Base-by-base conservation (phyloP, 2,113 vertebrate species). In the Neomonachus schauinslandi region DNA sequence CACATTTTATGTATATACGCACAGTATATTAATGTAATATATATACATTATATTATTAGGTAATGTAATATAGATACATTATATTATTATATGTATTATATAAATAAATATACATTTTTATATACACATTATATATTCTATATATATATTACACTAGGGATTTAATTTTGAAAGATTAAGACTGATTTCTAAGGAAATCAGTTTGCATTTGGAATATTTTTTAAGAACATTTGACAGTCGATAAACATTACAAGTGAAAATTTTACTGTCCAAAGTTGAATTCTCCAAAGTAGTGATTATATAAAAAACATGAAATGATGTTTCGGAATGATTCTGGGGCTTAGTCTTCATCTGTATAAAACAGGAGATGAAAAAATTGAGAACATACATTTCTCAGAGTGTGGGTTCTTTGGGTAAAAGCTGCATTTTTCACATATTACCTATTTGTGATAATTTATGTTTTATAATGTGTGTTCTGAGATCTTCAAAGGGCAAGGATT, bases 141-240 rank as follows among this genome's bases (percentile, higher is more conserved):
- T 6, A 26, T 24, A 2, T 24, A 28, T 24, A 6, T 24, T 81
- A 15, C 4, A 63, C 55, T 0, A 28, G 1, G 11, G 0, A 55
- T 0, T 53, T 94, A 69, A 95, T 89, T 95, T 69, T 86, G 5
- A 93, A 63, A 91, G 0, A 0, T 81, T 93, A 88, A 53, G 7
- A 69, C n/a, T 46, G 36, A 85, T 74, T 69, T 33, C 9, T 26
- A 39, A 8, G 9, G 57, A 88, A 81, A 31, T 26, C 1, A 63
- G 15, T n/a, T 49, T 67, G 3, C 1, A 3, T 76, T 53, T 89
- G 15, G 7, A 92, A 87, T 67, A 79, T 26, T 87, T 94, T 94
- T 2, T 36, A 15, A 74, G 7, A 61, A 69, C 5, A 57, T 26
- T 82, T 79, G 12, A 4, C 2, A 72, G 53, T 42, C 22, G 36